These are phyloP conservation scores for Cheumatopsyche charites DNA, from an alignment of 1,140 invertebrate species.

Conservation along the genomic window DNA sequence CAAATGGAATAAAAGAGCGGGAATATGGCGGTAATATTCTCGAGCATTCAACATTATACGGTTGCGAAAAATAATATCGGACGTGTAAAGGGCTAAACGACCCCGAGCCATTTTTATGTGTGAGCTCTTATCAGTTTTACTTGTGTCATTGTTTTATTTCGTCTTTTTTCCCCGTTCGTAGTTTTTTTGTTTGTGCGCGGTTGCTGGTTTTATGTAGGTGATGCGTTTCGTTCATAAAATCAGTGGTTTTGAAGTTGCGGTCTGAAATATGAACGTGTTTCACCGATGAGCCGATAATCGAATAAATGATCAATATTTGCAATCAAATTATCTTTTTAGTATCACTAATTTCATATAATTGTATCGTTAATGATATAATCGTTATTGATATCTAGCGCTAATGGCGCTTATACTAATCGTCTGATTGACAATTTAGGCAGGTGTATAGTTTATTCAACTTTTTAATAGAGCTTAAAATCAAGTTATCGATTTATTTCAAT, in stretches of 20 bases:
- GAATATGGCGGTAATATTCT: background rate
- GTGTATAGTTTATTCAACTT: too few relatives aligned
- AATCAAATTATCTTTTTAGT: too few relatives aligned
- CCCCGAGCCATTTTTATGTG: conserved; percentile 32
- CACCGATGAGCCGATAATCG: too few relatives aligned
- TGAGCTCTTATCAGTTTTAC: conserved; percentile 35
- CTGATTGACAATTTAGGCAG: too few relatives aligned
- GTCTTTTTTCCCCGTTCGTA: conserved; percentile 13
- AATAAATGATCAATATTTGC: too few relatives aligned
- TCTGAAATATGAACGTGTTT: background rate
- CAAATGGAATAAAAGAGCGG: background rate
- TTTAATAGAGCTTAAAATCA: too few relatives aligned
- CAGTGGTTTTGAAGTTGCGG: background rate
- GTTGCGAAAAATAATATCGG: background rate
- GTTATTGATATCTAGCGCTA: too few relatives aligned
- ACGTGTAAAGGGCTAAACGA: background rate
- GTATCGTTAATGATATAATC: too few relatives aligned
- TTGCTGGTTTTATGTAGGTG: background rate
- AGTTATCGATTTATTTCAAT: too few relatives aligned
- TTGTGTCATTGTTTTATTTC: conserved; percentile 23
- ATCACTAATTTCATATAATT: too few relatives aligned
- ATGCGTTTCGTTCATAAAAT: background rate
- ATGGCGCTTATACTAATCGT: too few relatives aligned
- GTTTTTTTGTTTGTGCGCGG: background rate
- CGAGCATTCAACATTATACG: background rate